Percentiles rank a stretch among this genome's conserved stretches.
Conservation (phyloP, 2,113 vertebrate genomes). For the Plotosus lineatus region DNA sequence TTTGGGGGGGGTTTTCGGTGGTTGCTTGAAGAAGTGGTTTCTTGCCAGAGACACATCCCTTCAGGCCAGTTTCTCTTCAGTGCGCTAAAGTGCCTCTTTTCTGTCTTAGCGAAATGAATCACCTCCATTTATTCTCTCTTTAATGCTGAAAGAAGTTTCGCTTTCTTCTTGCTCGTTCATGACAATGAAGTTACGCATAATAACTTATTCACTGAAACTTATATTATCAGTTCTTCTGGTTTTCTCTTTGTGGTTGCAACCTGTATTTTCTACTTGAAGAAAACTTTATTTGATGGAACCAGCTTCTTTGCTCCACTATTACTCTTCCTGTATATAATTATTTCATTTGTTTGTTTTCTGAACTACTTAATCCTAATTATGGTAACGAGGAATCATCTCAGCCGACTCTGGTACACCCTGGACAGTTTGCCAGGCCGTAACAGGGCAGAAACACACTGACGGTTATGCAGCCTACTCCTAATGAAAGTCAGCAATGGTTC, state of each 20-base stretch:
- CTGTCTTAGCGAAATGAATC: not conserved
- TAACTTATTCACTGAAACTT: not conserved
- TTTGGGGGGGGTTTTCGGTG: constrained; percentile 4
- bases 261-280: not conserved
- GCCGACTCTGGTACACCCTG: no score
- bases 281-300: not conserved
- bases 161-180: not conserved
- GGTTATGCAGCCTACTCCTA: no score
- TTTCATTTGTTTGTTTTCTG: no score
- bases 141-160: not conserved
- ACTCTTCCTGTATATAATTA: not conserved
- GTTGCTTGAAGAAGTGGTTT: constrained; percentile 12
- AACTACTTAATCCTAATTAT: no score
- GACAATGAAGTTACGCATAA: no score
- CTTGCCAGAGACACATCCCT: not conserved
- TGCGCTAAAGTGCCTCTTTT: constrained; percentile 3
- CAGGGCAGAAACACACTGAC: no score
- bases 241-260: not conserved
- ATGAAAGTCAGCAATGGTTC: no score
- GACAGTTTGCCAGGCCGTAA: no score
- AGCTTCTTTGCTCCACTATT: not conserved
- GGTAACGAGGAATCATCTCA: no score
- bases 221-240: not conserved
- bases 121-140: not conserved
- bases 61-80: constrained; percentile 3